Evolutionary conservation across 2,888 invertebrate genomes (phyloP), one percentile per base, ranked within the genome.

Genomic region (Epistrophe eligans): DNA sequence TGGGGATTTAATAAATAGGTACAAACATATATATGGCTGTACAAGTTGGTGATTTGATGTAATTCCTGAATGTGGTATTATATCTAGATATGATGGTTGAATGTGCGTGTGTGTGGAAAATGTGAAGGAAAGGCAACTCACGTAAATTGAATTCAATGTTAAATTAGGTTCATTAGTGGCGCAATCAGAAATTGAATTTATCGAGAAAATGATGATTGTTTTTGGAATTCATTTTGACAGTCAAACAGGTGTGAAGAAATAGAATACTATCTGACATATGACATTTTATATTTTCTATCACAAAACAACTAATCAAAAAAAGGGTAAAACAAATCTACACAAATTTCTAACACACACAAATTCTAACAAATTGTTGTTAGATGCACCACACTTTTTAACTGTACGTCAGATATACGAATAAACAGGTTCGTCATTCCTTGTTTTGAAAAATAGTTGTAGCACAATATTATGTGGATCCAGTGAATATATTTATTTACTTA

Each of bases 141-240:
- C 13, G 66, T 77, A 52, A 85, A 84, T 84, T 81, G 84, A 84
- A 85, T 85, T 80, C 52, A 57, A 70, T 81, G 73, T 70, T 73
- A 70, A 80, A 84, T 84, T 84, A 67, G 67, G 60, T 84, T 77
- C 70, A 77, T 72, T 73, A 71, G 64, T 19, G 32, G 58, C 55
- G 55, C 50, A 43, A 62, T 79, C 73, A 57, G 43, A 10, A 84
- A 84, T 74, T 79, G 74, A 74, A 79, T 74, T 77, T 52, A 74
- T 55, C 43, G 9, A n/a, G 24, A 24, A 32, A 10, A 43, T 43
- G 35, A 67, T 38, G 35, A 67, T 38, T 19, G 28, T 64, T 52
- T 19, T 64, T 64, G 48, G 5, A 62, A 62, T 15, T 43, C 13
- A 40, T 9, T 38, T 35, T 17, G 35, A 38, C 7, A 7, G n/a